Evolutionary conservation across 2,113 vertebrate genomes (phyloP).

Genomic region (Bubo bubo): DNA sequence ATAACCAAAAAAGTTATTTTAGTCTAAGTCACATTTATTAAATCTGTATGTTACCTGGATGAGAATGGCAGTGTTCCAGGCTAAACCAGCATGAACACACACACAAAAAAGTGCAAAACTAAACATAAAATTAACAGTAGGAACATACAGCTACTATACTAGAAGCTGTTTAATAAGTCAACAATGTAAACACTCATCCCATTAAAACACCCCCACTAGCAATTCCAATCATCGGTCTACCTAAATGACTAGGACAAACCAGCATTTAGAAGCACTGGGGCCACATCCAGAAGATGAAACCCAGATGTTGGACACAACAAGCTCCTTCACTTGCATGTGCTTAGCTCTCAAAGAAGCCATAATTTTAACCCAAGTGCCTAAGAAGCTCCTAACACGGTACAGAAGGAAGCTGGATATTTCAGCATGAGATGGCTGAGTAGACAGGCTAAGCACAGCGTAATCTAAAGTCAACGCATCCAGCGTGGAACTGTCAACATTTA

Average conservation of each 20-base stretch:
- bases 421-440: neutral
- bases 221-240: neutral
- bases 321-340: neutral
- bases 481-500: neutral
- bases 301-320: neutral
- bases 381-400: neutral
- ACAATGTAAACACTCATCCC: neutral
- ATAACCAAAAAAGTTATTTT: neutral
- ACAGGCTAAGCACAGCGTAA: neutral
- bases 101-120: neutral
- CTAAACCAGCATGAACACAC: fast-evolving
- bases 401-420: neutral
- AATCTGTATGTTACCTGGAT: neutral
- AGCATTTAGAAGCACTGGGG: neutral
- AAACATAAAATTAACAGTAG: neutral
- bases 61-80: neutral
- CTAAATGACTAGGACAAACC: neutral
- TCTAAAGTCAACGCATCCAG: neutral
- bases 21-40: neutral
- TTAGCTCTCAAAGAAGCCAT: neutral
- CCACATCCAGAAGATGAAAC: neutral
- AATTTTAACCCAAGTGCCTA: neutral
- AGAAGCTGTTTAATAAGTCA: neutral
- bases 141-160: neutral
- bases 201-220: neutral